phyloP scores from a whole-genome alignment of 2,888 invertebrate species.

The Parthenolecanium corni region DNA sequence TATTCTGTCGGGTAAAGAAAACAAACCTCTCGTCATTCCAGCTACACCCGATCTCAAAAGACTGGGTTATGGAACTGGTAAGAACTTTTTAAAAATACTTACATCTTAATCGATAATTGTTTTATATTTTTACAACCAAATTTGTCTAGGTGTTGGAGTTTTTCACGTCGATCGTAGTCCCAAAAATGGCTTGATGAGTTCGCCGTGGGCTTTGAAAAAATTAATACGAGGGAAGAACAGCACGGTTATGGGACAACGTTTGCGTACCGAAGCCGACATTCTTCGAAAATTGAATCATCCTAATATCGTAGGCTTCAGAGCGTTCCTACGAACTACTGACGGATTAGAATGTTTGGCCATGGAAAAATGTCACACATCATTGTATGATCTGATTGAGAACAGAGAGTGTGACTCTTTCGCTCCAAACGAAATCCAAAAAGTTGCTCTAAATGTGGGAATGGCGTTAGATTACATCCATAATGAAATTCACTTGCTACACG shows the following conservation, averaged over 20 bases:
- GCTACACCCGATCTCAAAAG: conserved; percentile 60
- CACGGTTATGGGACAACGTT: conserved; percentile 43
- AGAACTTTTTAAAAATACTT: conserved; percentile 28
- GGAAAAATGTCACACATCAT: conserved; percentile 61
- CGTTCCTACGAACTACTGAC: conserved; percentile 44
- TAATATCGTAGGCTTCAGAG: conserved; percentile 68
- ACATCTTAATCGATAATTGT: not conserved
- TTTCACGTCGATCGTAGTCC: conserved; percentile 67
- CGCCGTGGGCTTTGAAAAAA: conserved; percentile 79
- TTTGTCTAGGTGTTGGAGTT: conserved; percentile 47
- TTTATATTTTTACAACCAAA: not conserved
- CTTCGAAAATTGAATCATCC: conserved; percentile 60
- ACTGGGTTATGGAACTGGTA: conserved; percentile 67
- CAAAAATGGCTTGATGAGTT: conserved; percentile 51
- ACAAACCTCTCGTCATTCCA: conserved; percentile 39
- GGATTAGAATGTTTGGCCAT: conserved; percentile 57
- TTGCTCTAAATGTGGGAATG: conserved; percentile 53
- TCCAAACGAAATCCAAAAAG: conserved; percentile 51
- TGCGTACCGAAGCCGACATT: conserved; percentile 59
- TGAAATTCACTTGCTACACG: conserved; percentile 58
- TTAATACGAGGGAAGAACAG: conserved; percentile 45
- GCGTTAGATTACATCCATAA: conserved; percentile 69
- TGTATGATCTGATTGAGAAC: conserved; percentile 62
- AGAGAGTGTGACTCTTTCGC: conserved; percentile 50
- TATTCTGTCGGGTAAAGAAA: not conserved